phyloP scores from a whole-genome alignment of 2,888 invertebrate species.

The Buathra laborator region DNA sequence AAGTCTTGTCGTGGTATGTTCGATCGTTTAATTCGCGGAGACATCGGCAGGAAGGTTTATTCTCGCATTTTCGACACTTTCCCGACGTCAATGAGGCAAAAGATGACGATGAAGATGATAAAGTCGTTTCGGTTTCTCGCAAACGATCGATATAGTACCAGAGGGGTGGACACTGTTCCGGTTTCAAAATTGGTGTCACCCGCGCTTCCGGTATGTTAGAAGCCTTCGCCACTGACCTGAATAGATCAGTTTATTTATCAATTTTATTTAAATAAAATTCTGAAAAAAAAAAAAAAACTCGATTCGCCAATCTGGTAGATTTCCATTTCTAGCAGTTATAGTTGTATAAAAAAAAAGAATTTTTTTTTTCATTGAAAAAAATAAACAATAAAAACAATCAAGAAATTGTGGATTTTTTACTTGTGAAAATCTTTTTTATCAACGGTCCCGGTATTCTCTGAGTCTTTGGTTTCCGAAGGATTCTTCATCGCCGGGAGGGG shows the following conservation, averaged over 20 bases:
- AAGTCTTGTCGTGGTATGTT: not conserved
- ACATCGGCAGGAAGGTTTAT: constrained; percentile 67
- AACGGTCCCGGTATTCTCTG: constrained; percentile 78
- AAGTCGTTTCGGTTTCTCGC: constrained; percentile 1
- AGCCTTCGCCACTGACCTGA: constrained; percentile 25
- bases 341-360: not conserved
- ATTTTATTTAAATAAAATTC: not conserved
- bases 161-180: constrained; percentile 73
- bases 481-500: constrained; percentile 72
- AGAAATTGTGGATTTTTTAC: constrained; percentile 7
- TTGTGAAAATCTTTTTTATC: not conserved
- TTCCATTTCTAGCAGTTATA: too few relatives aligned
- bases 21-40: constrained; percentile 18
- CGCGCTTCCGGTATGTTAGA: constrained; percentile 27
- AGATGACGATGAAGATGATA: constrained; percentile 9
- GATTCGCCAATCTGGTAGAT: too few relatives aligned
- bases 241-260: not conserved
- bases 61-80: constrained; percentile 68
- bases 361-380: not conserved
- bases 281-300: not conserved
- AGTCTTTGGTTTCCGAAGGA: constrained; percentile 76
- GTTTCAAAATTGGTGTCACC: constrained; percentile 65
- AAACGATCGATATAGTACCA: constrained; percentile 57
- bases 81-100: constrained; percentile 47
- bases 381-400: not conserved